Evolutionary conservation across 2,113 vertebrate species (phyloP).

Genomic region (Oncorhynchus tshawytscha): DNA sequence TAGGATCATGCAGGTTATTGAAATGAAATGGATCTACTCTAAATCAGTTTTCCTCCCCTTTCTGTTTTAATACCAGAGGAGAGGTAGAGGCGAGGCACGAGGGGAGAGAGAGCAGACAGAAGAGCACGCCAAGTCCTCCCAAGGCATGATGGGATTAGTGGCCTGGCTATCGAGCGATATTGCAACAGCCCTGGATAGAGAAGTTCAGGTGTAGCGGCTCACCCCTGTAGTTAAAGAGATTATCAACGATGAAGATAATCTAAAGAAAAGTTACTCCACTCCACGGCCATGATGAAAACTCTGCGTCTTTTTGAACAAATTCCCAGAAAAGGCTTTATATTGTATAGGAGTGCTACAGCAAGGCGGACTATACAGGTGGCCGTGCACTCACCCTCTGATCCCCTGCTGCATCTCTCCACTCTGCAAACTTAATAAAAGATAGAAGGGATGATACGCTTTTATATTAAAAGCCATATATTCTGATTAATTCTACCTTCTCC

Average conservation of each 20-base stretch:
- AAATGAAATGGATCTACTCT: slow-evolving; percentile 60
- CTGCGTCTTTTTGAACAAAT: slow-evolving; percentile 71
- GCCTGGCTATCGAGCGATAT: slow-evolving; percentile 44
- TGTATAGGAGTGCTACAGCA: slow-evolving; percentile 67
- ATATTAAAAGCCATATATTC: slow-evolving; percentile 86
- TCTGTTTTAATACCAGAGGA: slow-evolving; percentile 10
- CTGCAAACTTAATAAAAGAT: slow-evolving; percentile 85
- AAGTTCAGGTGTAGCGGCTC: slow-evolving; percentile 68
- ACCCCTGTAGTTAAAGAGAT: slow-evolving; percentile 79
- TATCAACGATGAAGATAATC: slow-evolving; percentile 78
- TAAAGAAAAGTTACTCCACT: slow-evolving; percentile 72
- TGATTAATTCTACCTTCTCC: slow-evolving; percentile 82
- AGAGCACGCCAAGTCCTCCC: slow-evolving; percentile 39
- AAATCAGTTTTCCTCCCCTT: slow-evolving; percentile 45
- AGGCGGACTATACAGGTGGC: slow-evolving; percentile 55
- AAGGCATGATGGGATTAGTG: slow-evolving; percentile 70
- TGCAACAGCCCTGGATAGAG: slow-evolving; percentile 53
- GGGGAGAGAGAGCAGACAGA: slow-evolving; percentile 17
- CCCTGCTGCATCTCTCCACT: slow-evolving; percentile 61
- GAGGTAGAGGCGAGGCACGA: slow-evolving; percentile 19
- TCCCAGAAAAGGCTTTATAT: slow-evolving; percentile 83
- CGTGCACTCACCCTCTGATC: slow-evolving; percentile 77
- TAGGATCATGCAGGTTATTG: slow-evolving; percentile 44
- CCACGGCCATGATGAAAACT: slow-evolving; percentile 64
- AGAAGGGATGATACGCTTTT: slow-evolving; percentile 72